phyloP scores from a whole-genome alignment of 2,113 vertebrate genomes.

The Sphaerodactylus townsendi region DNA sequence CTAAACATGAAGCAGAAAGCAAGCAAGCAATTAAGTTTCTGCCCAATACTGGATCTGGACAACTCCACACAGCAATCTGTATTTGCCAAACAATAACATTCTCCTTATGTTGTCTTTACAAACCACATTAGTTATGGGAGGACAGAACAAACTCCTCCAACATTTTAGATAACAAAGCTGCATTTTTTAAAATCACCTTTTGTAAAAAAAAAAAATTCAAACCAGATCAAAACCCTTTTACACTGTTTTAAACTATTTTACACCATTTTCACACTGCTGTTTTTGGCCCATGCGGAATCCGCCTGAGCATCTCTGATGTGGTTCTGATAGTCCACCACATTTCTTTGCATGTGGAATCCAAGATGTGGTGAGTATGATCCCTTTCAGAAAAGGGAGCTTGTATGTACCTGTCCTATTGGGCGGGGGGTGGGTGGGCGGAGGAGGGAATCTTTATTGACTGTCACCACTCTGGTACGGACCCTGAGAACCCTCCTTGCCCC shows the following conservation, averaged over 20 bases:
- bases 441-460: too few species aligned
- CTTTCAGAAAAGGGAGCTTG: slow-evolving; percentile 2
- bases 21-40: background rate
- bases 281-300: too few species aligned
- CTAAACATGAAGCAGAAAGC: background rate
- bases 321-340: background rate
- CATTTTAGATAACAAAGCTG: background rate
- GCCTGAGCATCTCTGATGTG: background rate
- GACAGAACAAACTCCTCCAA: background rate
- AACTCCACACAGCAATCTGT: background rate
- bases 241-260: too few species aligned
- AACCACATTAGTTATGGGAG: background rate
- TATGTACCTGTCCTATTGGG: too few species aligned
- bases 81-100: background rate
- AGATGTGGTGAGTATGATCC: slow-evolving; percentile 32
- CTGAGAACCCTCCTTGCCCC: too few species aligned
- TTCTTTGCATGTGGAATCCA: background rate
- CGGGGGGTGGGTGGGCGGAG: too few species aligned
- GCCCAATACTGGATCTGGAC: background rate
- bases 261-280: too few species aligned
- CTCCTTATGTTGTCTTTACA: background rate
- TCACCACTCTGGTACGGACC: too few species aligned
- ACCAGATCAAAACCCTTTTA: too few species aligned
- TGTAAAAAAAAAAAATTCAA: background rate
- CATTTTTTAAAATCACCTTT: background rate